Evolutionary conservation across 1,140 invertebrate genomes (phyloP), one percentile per base, ranked within the genome.

Genomic region (Aethina tumida): DNA sequence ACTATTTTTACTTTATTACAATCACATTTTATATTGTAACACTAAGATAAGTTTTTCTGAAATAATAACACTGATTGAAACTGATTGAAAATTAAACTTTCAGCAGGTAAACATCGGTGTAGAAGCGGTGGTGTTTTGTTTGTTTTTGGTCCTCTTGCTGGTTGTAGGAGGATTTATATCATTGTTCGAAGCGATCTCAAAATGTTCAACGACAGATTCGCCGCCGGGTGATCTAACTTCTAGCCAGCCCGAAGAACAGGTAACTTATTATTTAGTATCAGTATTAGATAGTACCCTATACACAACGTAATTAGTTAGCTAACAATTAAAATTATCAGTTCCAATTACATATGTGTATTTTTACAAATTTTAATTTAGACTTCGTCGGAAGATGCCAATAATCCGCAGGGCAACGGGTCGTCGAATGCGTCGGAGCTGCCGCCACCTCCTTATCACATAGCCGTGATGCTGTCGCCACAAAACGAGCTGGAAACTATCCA

Each of bases 361-460:
- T n/a, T n/a, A n/a, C n/a, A n/a, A n/a, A n/a, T n/a, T n/a, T n/a
- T n/a, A n/a, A n/a, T n/a, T n/a, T n/a, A n/a, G n/a, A n/a, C n/a
- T n/a, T n/a, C n/a, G n/a, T n/a, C n/a, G n/a, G n/a, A n/a, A n/a
- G n/a, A n/a, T n/a, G n/a, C 8, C 5, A 4, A 33, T 8, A n/a
- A 9, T 9, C 13, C 6, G 2, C 10, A 32, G 14, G 8, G 7
- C 6, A 9, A 15, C 7, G 1, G 4, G 17, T 16, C 7, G 18
- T 15, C 10, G 5, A 17, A 34, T 21, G 13, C 35, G 9, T 18
- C 39, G 12, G 50, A 55, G 45, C 18, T 53, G 28, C 49, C 53
- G 0, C 75, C 75, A 10, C 75, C 77, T 5, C 77, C 77, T 4
- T 78, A 78, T 63, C 74, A 78, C 56, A 75, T 78, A 59, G 75